phyloP scores from a whole-genome alignment of 2,888 invertebrate species.

The Trissonchulus latispiculum region DNA sequence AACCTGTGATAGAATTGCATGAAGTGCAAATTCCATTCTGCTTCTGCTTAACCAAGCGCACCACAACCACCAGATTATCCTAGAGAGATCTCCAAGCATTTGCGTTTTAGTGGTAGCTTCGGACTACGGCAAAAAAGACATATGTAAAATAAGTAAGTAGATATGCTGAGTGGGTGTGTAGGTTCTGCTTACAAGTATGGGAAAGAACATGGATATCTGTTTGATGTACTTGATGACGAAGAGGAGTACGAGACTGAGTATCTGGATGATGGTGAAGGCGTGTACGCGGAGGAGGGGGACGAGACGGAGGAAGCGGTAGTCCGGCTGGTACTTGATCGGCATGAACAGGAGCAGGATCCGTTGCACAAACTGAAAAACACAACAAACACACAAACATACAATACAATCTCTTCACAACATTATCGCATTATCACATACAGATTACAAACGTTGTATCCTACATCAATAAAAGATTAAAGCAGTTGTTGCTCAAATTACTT shows the following conservation, averaged over 20 bases:
- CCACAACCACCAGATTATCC: too few relatives aligned
- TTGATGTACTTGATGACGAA: constrained; percentile 45
- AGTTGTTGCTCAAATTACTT: constrained; percentile 18
- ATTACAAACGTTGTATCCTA: not conserved
- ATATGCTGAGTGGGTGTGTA: too few relatives aligned
- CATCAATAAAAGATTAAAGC: not conserved
- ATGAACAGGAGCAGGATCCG: constrained; percentile 39
- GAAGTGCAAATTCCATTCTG: too few relatives aligned
- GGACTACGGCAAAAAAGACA: too few relatives aligned
- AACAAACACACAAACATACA: too few relatives aligned
- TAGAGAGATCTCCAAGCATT: too few relatives aligned
- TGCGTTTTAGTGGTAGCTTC: too few relatives aligned
- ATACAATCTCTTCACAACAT: too few relatives aligned
- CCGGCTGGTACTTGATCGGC: constrained; percentile 41
- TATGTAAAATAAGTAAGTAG: too few relatives aligned
- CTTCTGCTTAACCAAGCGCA: too few relatives aligned
- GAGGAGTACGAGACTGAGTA: constrained; percentile 45
- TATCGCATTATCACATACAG: too few relatives aligned
- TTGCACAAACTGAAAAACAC: constrained; percentile 32
- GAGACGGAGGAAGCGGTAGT: constrained; percentile 36
- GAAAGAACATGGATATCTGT: constrained; percentile 36
- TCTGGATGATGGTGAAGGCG: constrained; percentile 47
- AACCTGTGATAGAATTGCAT: too few relatives aligned
- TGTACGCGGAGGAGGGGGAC: constrained; percentile 44
- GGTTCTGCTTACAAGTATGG: constrained; percentile 36